Percentiles rank a stretch among this genome's conserved stretches.
These are phyloP conservation scores for Pavo muticus DNA, from an alignment of 2,113 vertebrate genomes.

Conservation along the genomic window DNA sequence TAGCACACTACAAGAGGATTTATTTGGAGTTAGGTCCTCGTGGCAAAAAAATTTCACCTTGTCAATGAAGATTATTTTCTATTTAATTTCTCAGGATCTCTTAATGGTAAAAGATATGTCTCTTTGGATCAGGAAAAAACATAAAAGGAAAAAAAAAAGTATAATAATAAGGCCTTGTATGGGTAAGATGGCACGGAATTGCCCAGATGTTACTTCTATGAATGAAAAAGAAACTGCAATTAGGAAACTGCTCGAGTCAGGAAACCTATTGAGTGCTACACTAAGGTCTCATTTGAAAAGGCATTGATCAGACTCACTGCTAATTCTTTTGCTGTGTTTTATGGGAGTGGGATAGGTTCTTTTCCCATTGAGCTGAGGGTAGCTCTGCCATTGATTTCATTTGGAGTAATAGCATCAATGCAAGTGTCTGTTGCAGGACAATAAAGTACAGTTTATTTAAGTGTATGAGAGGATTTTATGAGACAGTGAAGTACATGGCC, in stretches of 20 bases:
- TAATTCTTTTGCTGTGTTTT: conserved; percentile 55
- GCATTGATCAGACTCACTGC: conserved; percentile 55
- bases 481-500: not conserved
- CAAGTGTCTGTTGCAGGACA: conserved; percentile 58
- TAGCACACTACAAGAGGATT: not conserved
- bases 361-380: conserved; percentile 3
- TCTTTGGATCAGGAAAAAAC: not conserved
- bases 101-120: not conserved
- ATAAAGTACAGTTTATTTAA: conserved; percentile 66
- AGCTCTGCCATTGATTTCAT: conserved; percentile 57
- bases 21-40: not conserved
- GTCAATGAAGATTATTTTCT: not conserved
- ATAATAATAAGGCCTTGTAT: not conserved
- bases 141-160: not conserved
- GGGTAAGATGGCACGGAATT: not conserved
- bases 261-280: conserved; percentile 20
- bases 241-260: conserved; percentile 26
- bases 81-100: not conserved
- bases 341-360: conserved; percentile 12
- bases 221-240: conserved; percentile 25
- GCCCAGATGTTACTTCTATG: not conserved
- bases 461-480: conserved; percentile 54
- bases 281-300: conserved; percentile 52
- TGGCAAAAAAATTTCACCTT: not conserved
- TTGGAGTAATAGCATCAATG: conserved; percentile 57